These are phyloP conservation scores for Temnopleurus reevesii DNA, from an alignment of 53 echinoderm and acorn worm species.

Conservation along the genomic window DNA sequence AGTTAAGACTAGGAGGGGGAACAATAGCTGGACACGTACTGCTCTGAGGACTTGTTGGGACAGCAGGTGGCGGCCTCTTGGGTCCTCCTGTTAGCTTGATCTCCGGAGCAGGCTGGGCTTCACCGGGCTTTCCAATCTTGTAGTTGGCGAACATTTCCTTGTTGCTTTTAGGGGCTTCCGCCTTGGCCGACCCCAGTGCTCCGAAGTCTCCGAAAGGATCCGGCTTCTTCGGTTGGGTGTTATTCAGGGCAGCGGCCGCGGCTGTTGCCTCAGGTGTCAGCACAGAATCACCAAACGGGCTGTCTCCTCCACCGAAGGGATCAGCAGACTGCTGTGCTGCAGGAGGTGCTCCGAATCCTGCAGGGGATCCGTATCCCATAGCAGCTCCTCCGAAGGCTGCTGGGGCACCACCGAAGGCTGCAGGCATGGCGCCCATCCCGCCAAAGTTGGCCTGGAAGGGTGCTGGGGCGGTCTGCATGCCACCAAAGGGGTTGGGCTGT, in stretches of 20 bases:
- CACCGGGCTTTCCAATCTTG: conserved; percentile 96
- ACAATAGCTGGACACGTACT: conserved; percentile 33
- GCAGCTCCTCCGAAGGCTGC: conserved; percentile 57
- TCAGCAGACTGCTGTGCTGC: conserved; percentile 27
- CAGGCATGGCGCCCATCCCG: not conserved
- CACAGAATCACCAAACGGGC: conserved; percentile 38
- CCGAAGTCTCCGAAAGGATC: conserved; percentile 90
- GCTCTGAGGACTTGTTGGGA: conserved; percentile 54
- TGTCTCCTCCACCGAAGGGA: conserved; percentile 56
- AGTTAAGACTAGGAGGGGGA: not conserved
- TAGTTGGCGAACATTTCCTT: conserved; percentile 87
- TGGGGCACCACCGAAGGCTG: conserved; percentile 37
- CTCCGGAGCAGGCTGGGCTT: conserved; percentile 59
- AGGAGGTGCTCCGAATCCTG: conserved; percentile 52
- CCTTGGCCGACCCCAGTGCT: conserved; percentile 61
- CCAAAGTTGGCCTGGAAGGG: conserved; percentile 55
- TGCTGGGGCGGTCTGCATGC: conserved; percentile 6
- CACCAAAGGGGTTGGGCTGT: conserved; percentile 73
- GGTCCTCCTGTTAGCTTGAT: conserved; percentile 65
- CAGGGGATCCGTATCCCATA: conserved; percentile 37
- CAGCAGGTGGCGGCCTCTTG: conserved; percentile 63
- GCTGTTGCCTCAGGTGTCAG: conserved; percentile 68
- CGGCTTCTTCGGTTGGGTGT: conserved; percentile 50
- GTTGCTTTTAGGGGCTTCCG: conserved; percentile 60
- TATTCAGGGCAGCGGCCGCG: conserved; percentile 56